These are phyloP conservation scores for Andricus grossulariae DNA, from an alignment of 1,140 invertebrate species.

Conservation along the genomic window DNA sequence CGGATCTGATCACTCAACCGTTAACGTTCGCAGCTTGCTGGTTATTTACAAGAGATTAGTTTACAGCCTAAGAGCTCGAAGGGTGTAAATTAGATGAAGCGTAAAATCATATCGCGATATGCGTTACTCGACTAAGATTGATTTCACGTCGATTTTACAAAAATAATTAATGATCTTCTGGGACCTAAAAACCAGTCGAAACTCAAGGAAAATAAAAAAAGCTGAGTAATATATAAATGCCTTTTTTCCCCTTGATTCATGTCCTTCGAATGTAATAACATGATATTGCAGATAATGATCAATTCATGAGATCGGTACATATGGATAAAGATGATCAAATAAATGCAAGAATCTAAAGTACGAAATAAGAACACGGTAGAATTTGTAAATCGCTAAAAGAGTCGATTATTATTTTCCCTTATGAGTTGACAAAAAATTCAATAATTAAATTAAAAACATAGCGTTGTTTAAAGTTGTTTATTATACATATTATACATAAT, in stretches of 20 bases:
- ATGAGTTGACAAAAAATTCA: too few species aligned
- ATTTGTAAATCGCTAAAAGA: too few species aligned
- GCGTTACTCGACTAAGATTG: neutral
- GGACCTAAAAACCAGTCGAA: neutral
- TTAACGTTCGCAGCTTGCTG: neutral
- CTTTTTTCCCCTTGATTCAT: slow-evolving; percentile 53
- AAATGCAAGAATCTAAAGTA: slow-evolving; percentile 43
- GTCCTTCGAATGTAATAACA: slow-evolving; percentile 56
- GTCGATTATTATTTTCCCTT: too few species aligned
- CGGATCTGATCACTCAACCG: slow-evolving; percentile 10
- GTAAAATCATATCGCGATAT: neutral
- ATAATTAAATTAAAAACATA: too few species aligned
- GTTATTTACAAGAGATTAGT: slow-evolving; percentile 3
- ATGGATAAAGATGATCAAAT: slow-evolving; percentile 36
- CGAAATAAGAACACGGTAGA: neutral
- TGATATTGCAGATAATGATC: slow-evolving; percentile 51
- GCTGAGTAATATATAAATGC: slow-evolving; percentile 33
- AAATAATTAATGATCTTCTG: slow-evolving; percentile 14
- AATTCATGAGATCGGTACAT: slow-evolving; percentile 43
- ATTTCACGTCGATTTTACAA: neutral
- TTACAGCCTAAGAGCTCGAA: slow-evolving; percentile 2
- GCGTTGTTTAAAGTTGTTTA: too few species aligned
- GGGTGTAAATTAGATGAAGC: slow-evolving; percentile 7
- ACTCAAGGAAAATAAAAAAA: neutral
- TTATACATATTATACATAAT: too few species aligned